phyloP scores from a whole-genome alignment of 2,113 vertebrate species.

The Cottus gobio region DNA sequence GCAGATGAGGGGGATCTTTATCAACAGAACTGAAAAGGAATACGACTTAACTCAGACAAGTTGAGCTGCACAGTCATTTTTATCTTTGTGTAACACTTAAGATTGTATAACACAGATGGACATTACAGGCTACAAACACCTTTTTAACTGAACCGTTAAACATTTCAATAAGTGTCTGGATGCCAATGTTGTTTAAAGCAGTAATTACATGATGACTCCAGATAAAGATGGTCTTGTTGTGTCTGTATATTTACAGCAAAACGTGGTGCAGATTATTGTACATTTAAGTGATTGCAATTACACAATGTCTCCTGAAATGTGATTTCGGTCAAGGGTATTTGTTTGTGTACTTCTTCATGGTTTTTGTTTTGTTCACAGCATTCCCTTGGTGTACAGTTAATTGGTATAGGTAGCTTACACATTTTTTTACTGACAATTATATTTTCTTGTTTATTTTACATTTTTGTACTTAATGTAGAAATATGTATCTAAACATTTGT shows the following conservation, averaged over 20 bases:
- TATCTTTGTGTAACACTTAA: not conserved
- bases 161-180: not conserved
- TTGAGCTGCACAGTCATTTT: not conserved
- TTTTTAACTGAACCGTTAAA: constrained; percentile 4
- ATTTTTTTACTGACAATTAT: not conserved
- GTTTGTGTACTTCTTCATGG: not conserved
- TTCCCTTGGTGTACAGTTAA: not conserved
- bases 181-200: not conserved
- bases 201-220: not conserved
- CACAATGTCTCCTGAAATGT: not conserved
- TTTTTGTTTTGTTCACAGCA: not conserved
- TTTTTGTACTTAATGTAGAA: not conserved
- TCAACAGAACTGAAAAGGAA: constrained; percentile 29
- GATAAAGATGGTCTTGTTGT: not conserved
- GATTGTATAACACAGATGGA: not conserved
- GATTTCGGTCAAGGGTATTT: not conserved
- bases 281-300: not conserved
- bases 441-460: not conserved
- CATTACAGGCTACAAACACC: not conserved
- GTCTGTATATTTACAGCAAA: not conserved
- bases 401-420: not conserved
- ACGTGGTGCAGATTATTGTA: not conserved
- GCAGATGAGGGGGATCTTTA: constrained; percentile 51
- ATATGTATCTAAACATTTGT: not conserved
- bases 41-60: constrained; percentile 38